phyloP scores from a whole-genome alignment of 2,113 vertebrate genomes.

The Lonchura striata region DNA sequence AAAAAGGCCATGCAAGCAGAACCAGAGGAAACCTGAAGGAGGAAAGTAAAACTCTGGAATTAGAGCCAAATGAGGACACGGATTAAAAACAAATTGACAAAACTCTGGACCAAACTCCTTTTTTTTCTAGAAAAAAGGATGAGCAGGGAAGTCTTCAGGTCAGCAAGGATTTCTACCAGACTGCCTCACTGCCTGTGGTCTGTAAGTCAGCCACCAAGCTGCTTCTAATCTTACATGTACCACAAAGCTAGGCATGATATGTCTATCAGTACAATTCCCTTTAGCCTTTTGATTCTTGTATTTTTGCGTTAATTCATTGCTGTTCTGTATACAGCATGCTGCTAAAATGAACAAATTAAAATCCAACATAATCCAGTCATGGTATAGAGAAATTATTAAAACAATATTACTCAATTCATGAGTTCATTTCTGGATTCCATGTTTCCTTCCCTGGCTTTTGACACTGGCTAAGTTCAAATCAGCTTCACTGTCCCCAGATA shows the following conservation, averaged over 20 bases:
- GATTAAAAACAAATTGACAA: not conserved
- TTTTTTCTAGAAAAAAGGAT: not conserved
- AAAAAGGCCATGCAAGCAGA: not conserved
- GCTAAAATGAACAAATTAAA: constrained; percentile 16
- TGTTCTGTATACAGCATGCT: not conserved
- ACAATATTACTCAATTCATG: not conserved
- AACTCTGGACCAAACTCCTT: not conserved
- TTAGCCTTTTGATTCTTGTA: not conserved
- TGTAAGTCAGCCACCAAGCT: not conserved
- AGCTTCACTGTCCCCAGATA: not conserved
- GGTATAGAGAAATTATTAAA: not conserved
- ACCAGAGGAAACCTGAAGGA: not conserved
- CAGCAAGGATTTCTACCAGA: not conserved
- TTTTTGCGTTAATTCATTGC: not conserved
- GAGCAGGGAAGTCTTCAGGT: not conserved
- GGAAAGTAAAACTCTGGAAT: not conserved
- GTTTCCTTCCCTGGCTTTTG: not conserved
- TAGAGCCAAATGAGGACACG: not conserved
- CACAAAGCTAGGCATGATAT: not conserved
- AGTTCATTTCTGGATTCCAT: not conserved
- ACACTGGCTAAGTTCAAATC: not conserved
- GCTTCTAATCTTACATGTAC: not conserved
- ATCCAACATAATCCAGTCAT: not conserved
- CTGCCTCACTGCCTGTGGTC: no score
- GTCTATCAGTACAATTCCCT: not conserved